Conservation (phyloP, 2,113 vertebrate species). For the Entelurus aequoreus region DNA sequence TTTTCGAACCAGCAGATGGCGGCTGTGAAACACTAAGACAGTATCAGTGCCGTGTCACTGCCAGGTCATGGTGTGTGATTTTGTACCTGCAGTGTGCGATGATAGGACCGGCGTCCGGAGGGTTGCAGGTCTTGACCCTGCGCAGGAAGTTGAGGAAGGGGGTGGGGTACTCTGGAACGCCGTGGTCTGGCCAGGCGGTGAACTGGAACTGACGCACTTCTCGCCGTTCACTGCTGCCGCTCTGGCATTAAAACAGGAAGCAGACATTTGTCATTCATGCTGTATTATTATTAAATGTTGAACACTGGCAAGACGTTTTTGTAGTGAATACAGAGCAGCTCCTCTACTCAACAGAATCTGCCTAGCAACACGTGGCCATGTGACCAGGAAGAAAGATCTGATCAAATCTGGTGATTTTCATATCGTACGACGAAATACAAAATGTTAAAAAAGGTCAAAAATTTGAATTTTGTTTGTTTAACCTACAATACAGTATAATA, state of each 20-base stretch:
- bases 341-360: too few relatives aligned
- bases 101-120: constrained; percentile 88
- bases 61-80: neutral
- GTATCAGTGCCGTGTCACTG: too few relatives aligned
- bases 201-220: constrained; percentile 99
- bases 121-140: constrained; percentile 94
- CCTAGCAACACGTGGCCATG: too few relatives aligned
- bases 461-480: too few relatives aligned
- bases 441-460: too few relatives aligned
- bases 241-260: constrained; percentile 63
- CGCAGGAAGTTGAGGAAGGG: constrained; percentile 95
- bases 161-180: constrained; percentile 93
- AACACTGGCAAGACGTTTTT: neutral
- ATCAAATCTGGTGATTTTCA: too few relatives aligned
- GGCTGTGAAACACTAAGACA: too few relatives aligned
- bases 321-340: neutral
- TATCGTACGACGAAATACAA: too few relatives aligned
- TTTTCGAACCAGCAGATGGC: too few relatives aligned
- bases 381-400: too few relatives aligned
- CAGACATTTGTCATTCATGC: too few relatives aligned
- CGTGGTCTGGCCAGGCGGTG: constrained; percentile 94
- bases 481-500: too few relatives aligned
- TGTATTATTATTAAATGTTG: neutral
- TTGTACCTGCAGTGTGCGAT: constrained; percentile 94
- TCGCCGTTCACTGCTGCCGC: constrained; percentile 87